Percentiles rank a stretch among this genome's conserved stretches.
Conservation (phyloP, 2,888 invertebrate species). For the Gasteruption jaculator region DNA sequence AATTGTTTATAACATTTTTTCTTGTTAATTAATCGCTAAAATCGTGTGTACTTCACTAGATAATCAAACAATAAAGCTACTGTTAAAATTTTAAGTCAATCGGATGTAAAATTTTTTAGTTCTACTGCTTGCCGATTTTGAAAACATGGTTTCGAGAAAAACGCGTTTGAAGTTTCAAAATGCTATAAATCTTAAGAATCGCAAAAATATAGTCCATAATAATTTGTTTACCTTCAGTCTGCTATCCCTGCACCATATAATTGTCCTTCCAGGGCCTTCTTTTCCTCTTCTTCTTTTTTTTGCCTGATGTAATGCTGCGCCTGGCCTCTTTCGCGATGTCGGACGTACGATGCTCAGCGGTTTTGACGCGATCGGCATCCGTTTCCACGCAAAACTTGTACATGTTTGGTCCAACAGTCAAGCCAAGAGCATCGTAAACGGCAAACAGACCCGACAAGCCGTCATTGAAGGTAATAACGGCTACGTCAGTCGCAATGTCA, state of each 20-base stretch:
- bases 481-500: constrained; percentile 12
- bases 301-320: not conserved
- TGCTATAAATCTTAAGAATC: not conserved
- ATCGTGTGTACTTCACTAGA: constrained; percentile 12
- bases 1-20: constrained; percentile 6
- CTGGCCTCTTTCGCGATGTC: constrained; percentile 3
- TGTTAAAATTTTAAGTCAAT: constrained; percentile 11
- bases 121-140: constrained; percentile 4
- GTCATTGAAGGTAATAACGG: constrained; percentile 10
- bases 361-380: not conserved
- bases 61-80: constrained; percentile 9
- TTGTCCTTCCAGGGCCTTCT: constrained; percentile 7
- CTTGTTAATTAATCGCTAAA: constrained; percentile 10
- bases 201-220: not conserved
- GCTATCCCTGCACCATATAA: constrained; percentile 9
- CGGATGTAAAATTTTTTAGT: constrained; percentile 9
- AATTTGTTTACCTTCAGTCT: constrained; percentile 7
- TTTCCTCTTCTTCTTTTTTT: constrained; percentile 6
- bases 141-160: constrained; percentile 14
- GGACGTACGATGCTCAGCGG: not conserved
- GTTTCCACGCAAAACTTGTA: constrained; percentile 4
- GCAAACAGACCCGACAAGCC: constrained; percentile 7
- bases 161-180: constrained; percentile 9
- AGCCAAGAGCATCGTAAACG: constrained; percentile 4
- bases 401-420: constrained; percentile 4